Base-by-base conservation (phyloP, 2,113 vertebrate genomes). In the Pollimyrus isidori region DNA sequence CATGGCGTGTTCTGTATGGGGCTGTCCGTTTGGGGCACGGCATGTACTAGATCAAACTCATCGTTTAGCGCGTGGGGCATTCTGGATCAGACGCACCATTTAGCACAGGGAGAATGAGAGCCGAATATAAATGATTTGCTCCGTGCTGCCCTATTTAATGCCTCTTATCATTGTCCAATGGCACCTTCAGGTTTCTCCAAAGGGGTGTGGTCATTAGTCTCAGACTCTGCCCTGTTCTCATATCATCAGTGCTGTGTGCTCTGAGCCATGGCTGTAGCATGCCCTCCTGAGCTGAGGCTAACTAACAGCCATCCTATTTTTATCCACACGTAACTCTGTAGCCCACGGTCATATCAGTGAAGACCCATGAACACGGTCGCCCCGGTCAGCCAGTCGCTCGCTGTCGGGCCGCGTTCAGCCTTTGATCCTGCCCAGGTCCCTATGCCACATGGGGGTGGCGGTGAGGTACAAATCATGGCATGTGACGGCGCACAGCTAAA, bases 171-270 rank as follows among this genome's bases (percentile, higher is more conserved):
- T 87, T 53, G 46, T 53, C 23, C 85, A 87, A 56, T 87, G 85
- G 85, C 85, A 87, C 85, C 85, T 56, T 87, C 85, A 56, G 26
- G 49, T 87, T 39, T 56, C 30, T 53, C 85, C 85, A 87, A 86
- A 87, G 85, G 48, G 49, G 19, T 19, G 48, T 87, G 50, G 46
- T 87, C 50, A 53, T 87, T 87, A 87, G 56, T 87, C 85, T 42
- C 30, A 50, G 50, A 4, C 26, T 7, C 50, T 87, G 50, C 35
- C 23, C 85, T 87, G 9, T 87, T 87, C 85, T 87, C 48, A 87
- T 56, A 53, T 87, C 50, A 39, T 53, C 85, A 87, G 13, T 39
- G 85, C 26, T 52, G 30, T 53, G 19, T 53, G 49, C 85, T 87
- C 49, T 53, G 85, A 87, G 50, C 85, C n/a, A 42, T 11, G 85